Evolutionary conservation across 2,797 vertebrate genomes (phyloP), one percentile per base, ranked within the genome.

Genomic region (Aselliscus stoliczkanus): DNA sequence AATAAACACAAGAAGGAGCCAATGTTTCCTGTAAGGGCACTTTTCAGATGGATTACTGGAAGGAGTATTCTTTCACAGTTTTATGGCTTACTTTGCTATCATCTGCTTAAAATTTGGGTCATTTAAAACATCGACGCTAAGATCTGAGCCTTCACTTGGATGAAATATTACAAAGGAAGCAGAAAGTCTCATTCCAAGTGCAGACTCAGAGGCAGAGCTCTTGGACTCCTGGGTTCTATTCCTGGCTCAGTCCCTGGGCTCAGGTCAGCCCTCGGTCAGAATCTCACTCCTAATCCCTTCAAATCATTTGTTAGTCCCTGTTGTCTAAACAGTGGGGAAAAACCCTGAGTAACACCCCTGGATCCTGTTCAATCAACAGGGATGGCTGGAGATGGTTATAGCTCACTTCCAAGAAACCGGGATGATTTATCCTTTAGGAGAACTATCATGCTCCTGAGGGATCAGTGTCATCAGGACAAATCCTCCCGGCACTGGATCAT

Each of bases 281-380:
- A 87, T 94, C 97, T 97, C 97, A 96, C 96, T 97, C 96, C 96
- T 98, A 98, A 97, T 97, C 97, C 97, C 96, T 97, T 96, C 97
- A 95, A 97, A 94, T 94, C 96, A 96, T 97, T 97, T 97, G 96
- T 95, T 97, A 96, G 97, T 97, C 97, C 94, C 97, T 96, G 97
- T 97, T 98, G 97, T 97, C 97, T 96, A 97, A 97, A 98, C 97
- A 97, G 96, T 82, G 96, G 94, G 97, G 97, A 75, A 96, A 96
- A 96, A 94, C 88, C 97, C 96, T 96, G 97, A 97, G 96, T 96
- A 96, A 97, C 97, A 97, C 96, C 95, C 93, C 89, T 98, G 97
- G 97, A 96, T 92, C 86, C 62, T 90, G 95, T 95, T 97, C 97
- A 96, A 85, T 97, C 93, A 65, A 82, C 86, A 4, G 47, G 73